Conservation (phyloP, 2,113 vertebrate genomes). For the Eonycteris spelaea region DNA sequence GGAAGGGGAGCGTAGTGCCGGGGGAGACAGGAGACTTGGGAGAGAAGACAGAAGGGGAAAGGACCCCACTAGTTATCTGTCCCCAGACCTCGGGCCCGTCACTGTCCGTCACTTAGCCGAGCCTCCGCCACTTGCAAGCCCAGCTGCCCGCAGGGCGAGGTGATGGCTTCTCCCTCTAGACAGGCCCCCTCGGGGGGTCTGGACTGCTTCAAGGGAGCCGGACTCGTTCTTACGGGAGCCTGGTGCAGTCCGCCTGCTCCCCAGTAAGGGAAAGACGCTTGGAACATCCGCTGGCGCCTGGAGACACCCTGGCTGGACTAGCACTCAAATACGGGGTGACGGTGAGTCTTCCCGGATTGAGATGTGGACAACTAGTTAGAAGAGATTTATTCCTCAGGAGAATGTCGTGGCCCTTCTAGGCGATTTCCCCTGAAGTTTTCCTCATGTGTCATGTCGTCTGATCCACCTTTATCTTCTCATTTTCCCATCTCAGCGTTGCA, state of each 20-base stretch:
- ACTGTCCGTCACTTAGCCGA: background rate
- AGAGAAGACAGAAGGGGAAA: background rate
- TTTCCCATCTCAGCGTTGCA: background rate
- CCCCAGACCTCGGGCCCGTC: background rate
- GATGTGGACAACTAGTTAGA: background rate
- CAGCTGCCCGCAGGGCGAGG: background rate
- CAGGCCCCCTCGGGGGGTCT: constrained; percentile 58
- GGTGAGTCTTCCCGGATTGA: constrained; percentile 79
- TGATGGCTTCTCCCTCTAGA: constrained; percentile 73
- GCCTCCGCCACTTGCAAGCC: background rate
- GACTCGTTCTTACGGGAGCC: constrained; percentile 89
- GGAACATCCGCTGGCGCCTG: constrained; percentile 86
- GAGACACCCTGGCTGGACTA: constrained; percentile 91
- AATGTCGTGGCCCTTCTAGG: background rate
- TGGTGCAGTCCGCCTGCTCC: constrained; percentile 84
- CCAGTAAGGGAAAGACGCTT: constrained; percentile 81
- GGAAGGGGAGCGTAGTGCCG: background rate
- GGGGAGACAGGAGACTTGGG: background rate
- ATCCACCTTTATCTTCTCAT: background rate
- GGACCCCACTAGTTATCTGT: background rate
- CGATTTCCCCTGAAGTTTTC: background rate
- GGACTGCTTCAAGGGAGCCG: constrained; percentile 81
- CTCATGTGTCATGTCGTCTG: background rate
- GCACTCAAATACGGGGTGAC: constrained; percentile 93
- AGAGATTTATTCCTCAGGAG: background rate